Percentiles rank a stretch among this genome's conserved stretches.
Evolutionary conservation across 2,797 vertebrate species (phyloP).

Genomic region (Eidolon dupreanum): DNA sequence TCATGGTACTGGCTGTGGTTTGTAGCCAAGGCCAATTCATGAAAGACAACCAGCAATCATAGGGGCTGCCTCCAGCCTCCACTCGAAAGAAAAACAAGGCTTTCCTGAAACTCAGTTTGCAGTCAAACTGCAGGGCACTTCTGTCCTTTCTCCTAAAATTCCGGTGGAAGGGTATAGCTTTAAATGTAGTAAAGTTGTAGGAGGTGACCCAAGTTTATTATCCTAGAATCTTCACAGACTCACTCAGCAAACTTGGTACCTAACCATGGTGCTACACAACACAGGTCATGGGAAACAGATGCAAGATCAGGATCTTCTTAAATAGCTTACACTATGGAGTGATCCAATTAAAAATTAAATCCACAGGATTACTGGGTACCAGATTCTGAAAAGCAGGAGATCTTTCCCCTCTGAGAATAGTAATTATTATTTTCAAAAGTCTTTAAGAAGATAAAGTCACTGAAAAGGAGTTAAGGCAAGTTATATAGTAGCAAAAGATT

Average conservation of each 20-base stretch:
- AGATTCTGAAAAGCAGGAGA: neutral
- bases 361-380: neutral
- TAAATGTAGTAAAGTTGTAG: neutral
- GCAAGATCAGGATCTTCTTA: neutral
- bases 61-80: neutral
- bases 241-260: neutral
- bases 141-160: neutral
- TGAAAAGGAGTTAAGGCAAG: neutral
- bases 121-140: neutral
- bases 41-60: neutral
- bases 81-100: neutral
- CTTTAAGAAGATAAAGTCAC: constrained; percentile 18
- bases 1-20: neutral
- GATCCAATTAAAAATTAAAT: neutral
- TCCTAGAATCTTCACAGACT: neutral
- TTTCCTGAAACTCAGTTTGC: neutral
- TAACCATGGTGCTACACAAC: neutral
- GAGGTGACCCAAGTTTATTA: neutral
- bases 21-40: neutral
- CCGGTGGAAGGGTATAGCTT: neutral
- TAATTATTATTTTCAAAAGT: neutral
- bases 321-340: neutral
- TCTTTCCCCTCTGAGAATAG: neutral
- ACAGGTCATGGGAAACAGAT: neutral
- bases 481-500: neutral